Conservation (phyloP, 2,888 invertebrate genomes). For the Icerya purchasi region DNA sequence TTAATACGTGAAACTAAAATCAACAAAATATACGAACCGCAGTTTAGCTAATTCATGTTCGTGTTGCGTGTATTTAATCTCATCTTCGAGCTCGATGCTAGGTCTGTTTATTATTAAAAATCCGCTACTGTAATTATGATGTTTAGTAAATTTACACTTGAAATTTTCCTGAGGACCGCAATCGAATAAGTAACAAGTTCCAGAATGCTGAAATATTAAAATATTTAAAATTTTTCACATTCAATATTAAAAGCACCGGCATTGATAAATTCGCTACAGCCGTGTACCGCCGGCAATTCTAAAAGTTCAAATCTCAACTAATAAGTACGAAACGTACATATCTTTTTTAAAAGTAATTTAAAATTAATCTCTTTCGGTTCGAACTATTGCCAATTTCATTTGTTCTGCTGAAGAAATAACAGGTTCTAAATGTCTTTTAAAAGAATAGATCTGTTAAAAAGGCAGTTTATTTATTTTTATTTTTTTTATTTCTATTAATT, state of each 20-base stretch:
- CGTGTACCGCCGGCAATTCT: too few species aligned
- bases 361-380: too few species aligned
- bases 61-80: slow-evolving; percentile 44
- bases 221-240: background rate
- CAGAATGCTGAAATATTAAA: slow-evolving; percentile 39
- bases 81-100: slow-evolving; percentile 43
- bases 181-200: slow-evolving; percentile 76
- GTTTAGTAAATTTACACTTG: slow-evolving; percentile 76
- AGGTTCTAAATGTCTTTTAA: too few species aligned
- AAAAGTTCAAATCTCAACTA: too few species aligned
- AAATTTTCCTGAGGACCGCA: slow-evolving; percentile 78
- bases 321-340: too few species aligned
- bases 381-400: too few species aligned
- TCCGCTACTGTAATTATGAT: slow-evolving; percentile 71
- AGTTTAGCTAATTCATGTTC: slow-evolving; percentile 39
- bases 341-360: too few species aligned
- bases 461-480: too few species aligned
- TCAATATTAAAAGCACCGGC: background rate
- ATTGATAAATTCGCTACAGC: background rate
- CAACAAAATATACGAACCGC: slow-evolving; percentile 31
- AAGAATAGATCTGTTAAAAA: too few species aligned
- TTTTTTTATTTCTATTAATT: too few species aligned
- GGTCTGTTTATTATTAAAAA: slow-evolving; percentile 46
- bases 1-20: too few species aligned
- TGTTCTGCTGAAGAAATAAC: too few species aligned